These are phyloP conservation scores for Ichneumoninae sp. DNA, from an alignment of 2,888 invertebrate genomes.

Conservation along the genomic window DNA sequence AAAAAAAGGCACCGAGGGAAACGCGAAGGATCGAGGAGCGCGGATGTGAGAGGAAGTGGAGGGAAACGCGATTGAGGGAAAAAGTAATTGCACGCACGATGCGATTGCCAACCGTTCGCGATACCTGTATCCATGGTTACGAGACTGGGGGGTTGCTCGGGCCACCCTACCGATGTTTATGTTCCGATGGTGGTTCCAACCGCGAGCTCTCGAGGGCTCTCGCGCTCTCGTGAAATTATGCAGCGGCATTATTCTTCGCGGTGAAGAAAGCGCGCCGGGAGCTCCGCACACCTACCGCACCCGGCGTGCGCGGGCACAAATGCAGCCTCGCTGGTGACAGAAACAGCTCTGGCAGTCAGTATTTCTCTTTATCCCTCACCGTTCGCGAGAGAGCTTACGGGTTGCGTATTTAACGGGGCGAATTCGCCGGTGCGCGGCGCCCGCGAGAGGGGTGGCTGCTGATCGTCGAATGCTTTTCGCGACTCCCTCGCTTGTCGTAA, in stretches of 20 bases:
- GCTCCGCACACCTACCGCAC: neutral
- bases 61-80: slow-evolving; percentile 17
- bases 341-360: slow-evolving; percentile 10
- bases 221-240: slow-evolving; percentile 28
- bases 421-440: slow-evolving; percentile 5
- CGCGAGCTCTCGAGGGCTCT: slow-evolving; percentile 5
- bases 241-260: slow-evolving; percentile 10
- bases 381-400: neutral
- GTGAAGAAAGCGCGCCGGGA: neutral
- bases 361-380: neutral
- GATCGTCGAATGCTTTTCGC: slow-evolving; percentile 17
- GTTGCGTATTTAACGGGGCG: slow-evolving; percentile 32
- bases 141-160: neutral
- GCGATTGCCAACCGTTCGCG: slow-evolving; percentile 25
- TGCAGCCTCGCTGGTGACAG: slow-evolving; percentile 8
- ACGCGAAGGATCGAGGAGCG: neutral
- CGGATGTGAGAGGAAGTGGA: neutral
- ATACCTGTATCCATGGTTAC: slow-evolving; percentile 47
- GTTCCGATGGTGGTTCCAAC: neutral
- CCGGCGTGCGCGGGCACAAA: neutral
- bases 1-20: neutral
- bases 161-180: neutral
- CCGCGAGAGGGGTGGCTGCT: slow-evolving; percentile 3
- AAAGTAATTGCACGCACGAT: slow-evolving; percentile 31
- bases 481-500: slow-evolving; percentile 26